These are phyloP conservation scores for Sarotherodon lohbergeri DNA, from an alignment of 2,113 vertebrate species.

Conservation along the genomic window DNA sequence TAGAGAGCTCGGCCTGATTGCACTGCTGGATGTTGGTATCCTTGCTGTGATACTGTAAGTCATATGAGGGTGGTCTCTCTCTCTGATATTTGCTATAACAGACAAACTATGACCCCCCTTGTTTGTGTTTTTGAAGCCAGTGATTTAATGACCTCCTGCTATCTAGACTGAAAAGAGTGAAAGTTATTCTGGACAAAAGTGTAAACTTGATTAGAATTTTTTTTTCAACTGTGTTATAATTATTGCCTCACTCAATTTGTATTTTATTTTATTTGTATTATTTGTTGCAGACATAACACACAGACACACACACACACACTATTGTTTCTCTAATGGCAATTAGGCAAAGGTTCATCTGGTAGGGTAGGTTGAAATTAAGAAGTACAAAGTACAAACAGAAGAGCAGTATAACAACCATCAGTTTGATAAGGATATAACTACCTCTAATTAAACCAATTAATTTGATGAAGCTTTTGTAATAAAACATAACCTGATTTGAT, in stretches of 20 bases:
- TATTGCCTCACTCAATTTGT: not conserved
- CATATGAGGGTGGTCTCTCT: not conserved
- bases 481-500: not conserved
- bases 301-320: not conserved
- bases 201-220: not conserved
- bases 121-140: constrained; percentile 20
- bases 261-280: not conserved
- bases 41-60: constrained; percentile 7
- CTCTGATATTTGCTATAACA: constrained; percentile 15
- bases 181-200: not conserved
- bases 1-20: constrained; percentile 13
- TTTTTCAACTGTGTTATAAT: not conserved
- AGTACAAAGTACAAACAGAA: not conserved
- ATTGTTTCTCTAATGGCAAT: not conserved
- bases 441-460: not conserved
- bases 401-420: not conserved
- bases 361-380: not conserved
- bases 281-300: not conserved
- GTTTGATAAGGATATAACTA: constrained; percentile 13
- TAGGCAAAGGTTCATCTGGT: not conserved
- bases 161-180: constrained; percentile 21
- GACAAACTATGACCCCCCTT: constrained; percentile 13
- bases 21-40: constrained; percentile 6
- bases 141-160: constrained; percentile 52
- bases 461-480: not conserved